Base-by-base conservation (phyloP, 2,888 invertebrate species). In the Panopea generosa region DNA sequence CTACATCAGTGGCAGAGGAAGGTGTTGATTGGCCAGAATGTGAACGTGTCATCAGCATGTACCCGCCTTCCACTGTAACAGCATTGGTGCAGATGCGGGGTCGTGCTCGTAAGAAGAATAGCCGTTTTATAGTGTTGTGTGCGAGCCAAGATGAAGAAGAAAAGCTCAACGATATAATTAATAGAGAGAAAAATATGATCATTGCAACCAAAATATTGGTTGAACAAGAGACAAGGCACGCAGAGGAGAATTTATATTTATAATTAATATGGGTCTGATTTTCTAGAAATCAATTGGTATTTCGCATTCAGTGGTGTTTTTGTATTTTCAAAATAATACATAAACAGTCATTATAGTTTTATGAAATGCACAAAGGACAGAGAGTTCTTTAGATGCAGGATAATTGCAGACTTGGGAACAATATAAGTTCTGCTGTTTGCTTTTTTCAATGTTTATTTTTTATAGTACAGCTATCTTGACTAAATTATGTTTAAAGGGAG, bases 1-100 rank as follows among this genome's bases (percentile, higher is more conserved):
- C 90, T 1, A 91, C 91, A 0, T 88, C 90, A 9, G 89, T 91
- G 16, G 90, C 89, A 11, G 90, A 90, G 72, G 91, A 91, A 67
- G 91, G 91, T 4, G 80, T 91, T 24, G 91, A 91, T 76, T 80
- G 90, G 53, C 89, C 89, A 9, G 86, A 86, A 56, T 89, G 90
- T 77, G 86, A 90, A 59, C 84, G 90, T 22, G 90, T 91, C 6
- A 82, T 91, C 16, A 86, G 87, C 57, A 77, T 90, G 80, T 89
- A 90, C 55, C 89, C 90, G 1, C 90, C 90, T 0, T 85, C 85
- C 9, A 87, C 87, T 1, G 86, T 90, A n/a, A 86, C 86, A 16
- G 88, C 90, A 0, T 75, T 91, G 7, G 88, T 91, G 6, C 91
- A 91, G 81, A 90, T 90, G 84, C 81, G 91, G n/a, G 91, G 91